These are phyloP conservation scores for Augiades crinisus DNA, from an alignment of 2,888 invertebrate genomes.

Conservation along the genomic window DNA sequence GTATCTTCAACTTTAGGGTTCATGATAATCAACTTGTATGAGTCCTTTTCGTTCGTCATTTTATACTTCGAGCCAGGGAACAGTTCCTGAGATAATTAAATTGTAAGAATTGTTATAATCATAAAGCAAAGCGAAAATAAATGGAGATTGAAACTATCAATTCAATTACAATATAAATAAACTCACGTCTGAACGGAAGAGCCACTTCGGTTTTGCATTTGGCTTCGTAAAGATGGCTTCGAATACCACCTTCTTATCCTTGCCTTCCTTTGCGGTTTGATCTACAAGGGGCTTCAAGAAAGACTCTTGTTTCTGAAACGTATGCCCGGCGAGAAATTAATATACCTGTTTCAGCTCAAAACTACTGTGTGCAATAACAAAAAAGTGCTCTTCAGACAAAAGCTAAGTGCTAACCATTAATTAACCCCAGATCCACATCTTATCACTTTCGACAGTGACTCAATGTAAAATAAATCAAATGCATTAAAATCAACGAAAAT, in stretches of 20 bases:
- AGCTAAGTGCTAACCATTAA: constrained; percentile 60
- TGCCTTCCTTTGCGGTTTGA: constrained; percentile 96
- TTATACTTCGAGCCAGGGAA: constrained; percentile 98
- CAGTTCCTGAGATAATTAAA: constrained; percentile 86
- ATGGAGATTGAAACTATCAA: too few relatives aligned
- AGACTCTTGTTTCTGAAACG: constrained; percentile 92
- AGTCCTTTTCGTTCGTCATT: constrained; percentile 95
- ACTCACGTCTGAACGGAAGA: constrained; percentile 95
- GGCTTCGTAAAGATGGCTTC: constrained; percentile 98
- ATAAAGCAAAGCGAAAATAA: too few relatives aligned
- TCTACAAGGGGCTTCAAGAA: constrained; percentile 98
- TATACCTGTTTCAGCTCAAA: constrained; percentile 35
- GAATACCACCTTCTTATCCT: constrained; percentile 96
- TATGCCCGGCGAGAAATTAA: constrained; percentile 47
- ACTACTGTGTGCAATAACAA: constrained; percentile 56
- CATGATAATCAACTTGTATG: constrained; percentile 93
- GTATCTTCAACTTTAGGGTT: constrained; percentile 97
- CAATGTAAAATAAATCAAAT: constrained; percentile 47
- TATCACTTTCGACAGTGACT: constrained; percentile 3
- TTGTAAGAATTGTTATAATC: neutral
- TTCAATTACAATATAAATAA: neutral
- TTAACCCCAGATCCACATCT: constrained; percentile 19
- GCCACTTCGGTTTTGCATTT: constrained; percentile 97
- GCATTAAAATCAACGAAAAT: constrained; percentile 52
- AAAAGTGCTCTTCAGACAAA: constrained; percentile 73